Conservation (phyloP, 2,888 invertebrate species). For the Mystacides longicornis region DNA sequence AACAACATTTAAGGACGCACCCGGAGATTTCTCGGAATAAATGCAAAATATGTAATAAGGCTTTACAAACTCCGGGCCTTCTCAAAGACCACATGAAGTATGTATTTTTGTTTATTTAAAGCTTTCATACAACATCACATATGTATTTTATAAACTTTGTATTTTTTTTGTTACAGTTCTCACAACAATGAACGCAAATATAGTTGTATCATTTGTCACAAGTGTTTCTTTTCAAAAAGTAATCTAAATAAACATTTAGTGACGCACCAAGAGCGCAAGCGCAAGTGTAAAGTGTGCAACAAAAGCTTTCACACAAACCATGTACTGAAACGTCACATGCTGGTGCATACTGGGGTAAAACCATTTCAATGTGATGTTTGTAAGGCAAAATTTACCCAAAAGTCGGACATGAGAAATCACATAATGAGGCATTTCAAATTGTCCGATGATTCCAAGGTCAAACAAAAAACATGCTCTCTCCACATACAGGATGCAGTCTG, state of each 20-base stretch:
- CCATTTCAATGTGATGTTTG: background rate
- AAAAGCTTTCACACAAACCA: background rate
- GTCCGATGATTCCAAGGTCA: background rate
- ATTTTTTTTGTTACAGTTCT: background rate
- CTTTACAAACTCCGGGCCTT: background rate
- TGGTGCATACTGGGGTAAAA: background rate
- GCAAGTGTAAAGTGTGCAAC: background rate
- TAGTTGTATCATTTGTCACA: background rate
- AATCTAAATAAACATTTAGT: background rate
- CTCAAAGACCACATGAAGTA: background rate
- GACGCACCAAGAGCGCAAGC: background rate
- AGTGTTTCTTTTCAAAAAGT: background rate
- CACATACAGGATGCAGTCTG: background rate
- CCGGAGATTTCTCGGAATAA: background rate
- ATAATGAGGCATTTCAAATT: background rate
- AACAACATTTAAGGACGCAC: background rate
- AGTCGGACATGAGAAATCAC: background rate
- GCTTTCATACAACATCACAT: no score
- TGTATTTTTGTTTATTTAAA: no score
- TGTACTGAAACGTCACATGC: background rate
- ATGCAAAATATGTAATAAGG: background rate
- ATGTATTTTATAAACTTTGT: background rate
- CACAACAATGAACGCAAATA: background rate
- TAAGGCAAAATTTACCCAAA: background rate
- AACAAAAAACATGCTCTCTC: background rate